Evolutionary conservation across 2,888 invertebrate genomes (phyloP), one percentile per base, ranked within the genome.

Genomic region (Eupithecia subfuscata): DNA sequence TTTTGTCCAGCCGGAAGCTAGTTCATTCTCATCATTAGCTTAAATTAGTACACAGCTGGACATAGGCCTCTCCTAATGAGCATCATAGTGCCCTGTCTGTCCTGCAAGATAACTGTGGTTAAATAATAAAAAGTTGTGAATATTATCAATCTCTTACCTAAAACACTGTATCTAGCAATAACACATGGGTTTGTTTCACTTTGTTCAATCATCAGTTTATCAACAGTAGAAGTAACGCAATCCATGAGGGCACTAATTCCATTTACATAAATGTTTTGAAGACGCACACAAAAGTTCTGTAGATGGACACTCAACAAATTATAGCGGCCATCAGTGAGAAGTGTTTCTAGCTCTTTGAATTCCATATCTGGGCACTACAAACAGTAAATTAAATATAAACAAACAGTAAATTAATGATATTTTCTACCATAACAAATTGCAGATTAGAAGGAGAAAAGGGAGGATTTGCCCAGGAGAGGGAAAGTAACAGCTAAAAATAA

Each of bases 351-450:
- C 84, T 96, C 97, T 82, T 95, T 95, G 80, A 97, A 96, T 76
- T 96, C 96, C 95, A 98, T 96, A 87, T 98, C 98, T 30, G 97
- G 97, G 82, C 97, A 97, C 96, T 97, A 91, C 40, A 71, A 77
- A 76, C 52, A 64, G 7, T 67, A 14, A 40, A 43, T 60, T 56
- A 60, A 6, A 25, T 60, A 12, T 25, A 5, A 25, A 25, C 1
- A 6, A 14, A 60, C n/a, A 25, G 25, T 12, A 25, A 25, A 25
- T 22, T 11, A 56, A 2, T 30, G 6, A 11, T 1, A 56, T 56
- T 11, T 56, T n/a, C 8, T 56, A 56, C 52, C 30, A 56, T 56
- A 8, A 56, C 7, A 11, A 48, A n/a, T 6, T n/a, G 52, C 11
- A 3, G 11, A n/a, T 8, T 30, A 30, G 30, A 16, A n/a, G 52